These are phyloP conservation scores for Abrostola triplasia DNA, from an alignment of 2,888 invertebrate species.

Conservation along the genomic window DNA sequence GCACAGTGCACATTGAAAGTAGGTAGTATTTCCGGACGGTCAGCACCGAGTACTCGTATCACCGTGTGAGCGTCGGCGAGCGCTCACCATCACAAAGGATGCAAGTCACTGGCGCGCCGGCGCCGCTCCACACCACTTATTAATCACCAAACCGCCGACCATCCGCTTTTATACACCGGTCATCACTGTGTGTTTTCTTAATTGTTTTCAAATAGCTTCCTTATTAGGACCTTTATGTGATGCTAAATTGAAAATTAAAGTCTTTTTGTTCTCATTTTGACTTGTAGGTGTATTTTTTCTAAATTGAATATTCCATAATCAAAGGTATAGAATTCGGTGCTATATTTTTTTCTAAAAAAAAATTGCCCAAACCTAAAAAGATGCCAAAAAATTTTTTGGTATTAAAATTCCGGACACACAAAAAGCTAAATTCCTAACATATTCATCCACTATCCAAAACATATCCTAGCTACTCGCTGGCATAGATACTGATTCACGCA, in stretches of 20 bases:
- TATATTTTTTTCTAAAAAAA: too few species aligned
- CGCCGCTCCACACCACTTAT: slow-evolving; percentile 72
- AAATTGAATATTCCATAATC: too few species aligned
- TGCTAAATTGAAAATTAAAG: not conserved
- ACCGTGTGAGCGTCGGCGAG: slow-evolving; percentile 66
- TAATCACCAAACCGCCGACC: slow-evolving; percentile 75
- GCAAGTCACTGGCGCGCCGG: slow-evolving; percentile 84
- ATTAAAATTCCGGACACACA: not conserved
- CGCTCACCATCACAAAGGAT: slow-evolving; percentile 50
- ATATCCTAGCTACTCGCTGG: slow-evolving; percentile 19
- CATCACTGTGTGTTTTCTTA: slow-evolving; percentile 57
- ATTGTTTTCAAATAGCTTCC: slow-evolving; percentile 57
- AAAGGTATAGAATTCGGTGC: too few species aligned
- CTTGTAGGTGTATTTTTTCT: not conserved
- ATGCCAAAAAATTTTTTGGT: too few species aligned
- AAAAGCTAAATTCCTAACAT: not conserved
- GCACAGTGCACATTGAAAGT: too few species aligned
- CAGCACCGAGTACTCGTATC: slow-evolving; percentile 8
- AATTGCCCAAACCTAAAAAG: too few species aligned
- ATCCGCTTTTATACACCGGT: slow-evolving; percentile 41
- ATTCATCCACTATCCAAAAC: not conserved
- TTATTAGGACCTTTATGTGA: slow-evolving; percentile 28
- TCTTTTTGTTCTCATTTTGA: not conserved
- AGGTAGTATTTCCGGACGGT: too few species aligned
- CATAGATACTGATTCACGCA: slow-evolving; percentile 23